Base-by-base conservation (phyloP, 2,888 invertebrate species). In the Mycalesis mineus region DNA sequence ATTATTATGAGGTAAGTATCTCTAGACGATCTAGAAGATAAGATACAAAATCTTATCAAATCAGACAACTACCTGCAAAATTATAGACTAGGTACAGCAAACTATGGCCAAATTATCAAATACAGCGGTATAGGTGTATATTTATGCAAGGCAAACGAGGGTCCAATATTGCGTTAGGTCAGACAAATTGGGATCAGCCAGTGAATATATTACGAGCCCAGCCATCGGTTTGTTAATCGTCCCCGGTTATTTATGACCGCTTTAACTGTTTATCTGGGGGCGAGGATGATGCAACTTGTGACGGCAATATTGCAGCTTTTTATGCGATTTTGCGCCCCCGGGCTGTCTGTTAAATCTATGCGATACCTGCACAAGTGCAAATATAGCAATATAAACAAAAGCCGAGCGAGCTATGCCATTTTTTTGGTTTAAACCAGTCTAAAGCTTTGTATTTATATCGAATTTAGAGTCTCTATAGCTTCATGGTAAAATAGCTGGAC, bases 141-240 rank as follows among this genome's bases (percentile, higher is more conserved):
- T 66, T 77, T 77, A 78, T 74, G 74, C 70, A 75, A 72, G 78
- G 72, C 73, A 70, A 60, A 63, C 57, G 57, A 72, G 71, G 76
- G 68, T 61, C 68, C 84, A 79, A 84, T 88, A 88, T 84, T 82
- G 83, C 85, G 84, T 85, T 83, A 84, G 86, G 84, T 84, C 84
- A 80, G 88, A 88, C 88, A 88, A 88, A 88, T 88, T 88, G 88
- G 84, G 84, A 85, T 84, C 87, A 84, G 82, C 77, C 74, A 83
- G 82, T 80, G 87, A 88, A 88, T 88, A 88, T 87, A 88, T 88
- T 88, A 87, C 86, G 81, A 82, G 77, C 68, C 78, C 77, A 77
- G 77, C 75, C 82, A 82, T 83, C 79, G 84, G 84, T 83, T 83
- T 86, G 88, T 88, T 88, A 88, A 88, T 87, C 87, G 88, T 80